These are phyloP conservation scores for Orthosia cruda DNA, from an alignment of 2,888 invertebrate genomes.

Conservation along the genomic window DNA sequence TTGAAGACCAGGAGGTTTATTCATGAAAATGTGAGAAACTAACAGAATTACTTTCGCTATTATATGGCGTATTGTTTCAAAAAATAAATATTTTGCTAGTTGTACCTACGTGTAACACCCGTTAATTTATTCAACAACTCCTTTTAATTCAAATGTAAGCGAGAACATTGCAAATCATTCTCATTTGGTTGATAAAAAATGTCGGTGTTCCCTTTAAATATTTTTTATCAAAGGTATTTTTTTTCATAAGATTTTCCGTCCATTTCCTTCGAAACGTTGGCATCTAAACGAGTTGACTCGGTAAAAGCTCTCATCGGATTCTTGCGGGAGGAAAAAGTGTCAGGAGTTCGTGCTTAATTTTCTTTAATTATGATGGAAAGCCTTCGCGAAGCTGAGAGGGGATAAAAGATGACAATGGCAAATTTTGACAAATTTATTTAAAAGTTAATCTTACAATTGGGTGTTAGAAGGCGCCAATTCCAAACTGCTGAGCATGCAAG, in stretches of 20 bases:
- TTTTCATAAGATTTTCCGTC: background rate
- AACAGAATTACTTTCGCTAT: too few species aligned
- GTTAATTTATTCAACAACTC: background rate
- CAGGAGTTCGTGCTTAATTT: background rate
- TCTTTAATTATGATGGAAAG: background rate
- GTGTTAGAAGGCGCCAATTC: background rate
- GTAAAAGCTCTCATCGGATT: conserved; percentile 20
- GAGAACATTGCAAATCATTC: background rate
- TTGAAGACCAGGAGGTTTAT: too few species aligned
- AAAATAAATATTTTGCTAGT: background rate
- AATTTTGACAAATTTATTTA: background rate
- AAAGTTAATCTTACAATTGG: background rate
- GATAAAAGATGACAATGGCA: background rate
- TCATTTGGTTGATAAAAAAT: conserved; percentile 11
- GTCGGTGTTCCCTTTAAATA: background rate
- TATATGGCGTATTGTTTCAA: too few species aligned
- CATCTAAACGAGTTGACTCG: conserved; percentile 6
- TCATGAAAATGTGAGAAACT: too few species aligned
- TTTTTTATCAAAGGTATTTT: background rate
- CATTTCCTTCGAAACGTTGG: conserved; percentile 8
- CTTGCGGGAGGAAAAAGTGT: background rate
- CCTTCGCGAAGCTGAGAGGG: background rate
- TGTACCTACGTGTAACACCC: too few species aligned
- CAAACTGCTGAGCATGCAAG: too few species aligned
- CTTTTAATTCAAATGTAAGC: conserved; percentile 5